A percentile compares a stretch with the other conserved stretches of the same genome.
Conservation (phyloP, 2,888 invertebrate species). For the Polyommatus iphigenia region DNA sequence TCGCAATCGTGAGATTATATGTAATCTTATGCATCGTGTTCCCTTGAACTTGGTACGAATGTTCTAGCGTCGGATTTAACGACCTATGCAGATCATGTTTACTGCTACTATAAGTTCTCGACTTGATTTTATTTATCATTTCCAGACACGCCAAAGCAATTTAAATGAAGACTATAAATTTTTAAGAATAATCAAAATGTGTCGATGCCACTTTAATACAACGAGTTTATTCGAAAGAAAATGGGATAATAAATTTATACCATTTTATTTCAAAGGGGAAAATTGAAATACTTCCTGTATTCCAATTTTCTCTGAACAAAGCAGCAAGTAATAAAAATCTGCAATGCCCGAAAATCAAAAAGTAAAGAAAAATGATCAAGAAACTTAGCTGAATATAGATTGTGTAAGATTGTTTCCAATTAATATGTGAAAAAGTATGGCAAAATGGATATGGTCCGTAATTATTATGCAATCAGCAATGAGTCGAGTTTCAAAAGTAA, state of each 20-base stretch:
- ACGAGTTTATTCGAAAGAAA: background rate
- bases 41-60: constrained; percentile 50
- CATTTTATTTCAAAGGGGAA: too few relatives aligned
- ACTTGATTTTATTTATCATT: background rate
- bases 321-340: too few relatives aligned
- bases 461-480: background rate
- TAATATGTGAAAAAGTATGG: too few relatives aligned
- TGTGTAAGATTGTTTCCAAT: too few relatives aligned
- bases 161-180: background rate
- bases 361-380: too few relatives aligned
- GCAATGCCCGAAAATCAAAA: too few relatives aligned
- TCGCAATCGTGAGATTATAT: constrained; percentile 30
- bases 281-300: too few relatives aligned
- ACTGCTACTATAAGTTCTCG: constrained; percentile 22
- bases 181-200: background rate
- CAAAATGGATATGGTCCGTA: too few relatives aligned
- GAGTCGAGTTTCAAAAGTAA: constrained; percentile 33
- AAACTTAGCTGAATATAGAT: too few relatives aligned
- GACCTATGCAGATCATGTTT: constrained; percentile 21
- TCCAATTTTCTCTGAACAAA: too few relatives aligned
- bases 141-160: background rate
- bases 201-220: background rate
- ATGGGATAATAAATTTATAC: background rate
- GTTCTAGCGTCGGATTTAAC: constrained; percentile 27
- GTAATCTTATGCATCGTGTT: constrained; percentile 37